Base-by-base conservation (phyloP, 2,113 vertebrate species). In the Nothobranchius kuhntae region DNA sequence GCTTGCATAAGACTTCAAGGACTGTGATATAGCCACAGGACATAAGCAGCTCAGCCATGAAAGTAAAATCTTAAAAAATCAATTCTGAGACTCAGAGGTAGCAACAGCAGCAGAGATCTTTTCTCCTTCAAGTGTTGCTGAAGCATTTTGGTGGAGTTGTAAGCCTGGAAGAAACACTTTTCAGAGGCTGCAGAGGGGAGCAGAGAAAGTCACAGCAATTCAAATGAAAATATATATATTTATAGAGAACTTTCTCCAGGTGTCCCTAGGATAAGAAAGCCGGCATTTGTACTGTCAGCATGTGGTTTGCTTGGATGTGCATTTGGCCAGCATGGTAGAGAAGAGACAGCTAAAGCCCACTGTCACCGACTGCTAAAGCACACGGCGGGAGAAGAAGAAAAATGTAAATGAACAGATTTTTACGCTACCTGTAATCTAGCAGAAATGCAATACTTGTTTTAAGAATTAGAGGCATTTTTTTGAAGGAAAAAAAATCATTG, bases 51-150 rank as follows among this genome's bases (percentile, higher is more conserved):
- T 82, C 82, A 86, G 82, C 82, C 86, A 86, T 85, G 80, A 86
- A 87, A 88, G 86, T 68, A 79, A 75, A 84, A 84, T 78, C 82
- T 84, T 82, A 80, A 87, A 83, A 88, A 88, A 87, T 89, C 82
- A 81, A 86, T 89, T 88, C 75, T 79, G 63, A 87, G 84, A 80
- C 79, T 89, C 77, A 68, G 77, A 87, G 82, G 82, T 82, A 82
- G 82, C 88, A 79, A 75, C 86, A 77, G 77, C 77, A 69, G 81
- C 68, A 81, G 77, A 81, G 81, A 84, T 84, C 75, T 71, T 71
- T 88, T 80, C 77, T 80, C 72, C 82, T 85, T 80, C 65, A 82
- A 84, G 80, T 71, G 62, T 57, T 81, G 77, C 84, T 81, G 77
- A 75, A 72, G 75, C 65, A 81, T 83, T 86, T 81, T 77, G 58